Evolutionary conservation across 2,113 vertebrate species (phyloP), one percentile per base, ranked within the genome.

Genomic region (Rana temporaria): DNA sequence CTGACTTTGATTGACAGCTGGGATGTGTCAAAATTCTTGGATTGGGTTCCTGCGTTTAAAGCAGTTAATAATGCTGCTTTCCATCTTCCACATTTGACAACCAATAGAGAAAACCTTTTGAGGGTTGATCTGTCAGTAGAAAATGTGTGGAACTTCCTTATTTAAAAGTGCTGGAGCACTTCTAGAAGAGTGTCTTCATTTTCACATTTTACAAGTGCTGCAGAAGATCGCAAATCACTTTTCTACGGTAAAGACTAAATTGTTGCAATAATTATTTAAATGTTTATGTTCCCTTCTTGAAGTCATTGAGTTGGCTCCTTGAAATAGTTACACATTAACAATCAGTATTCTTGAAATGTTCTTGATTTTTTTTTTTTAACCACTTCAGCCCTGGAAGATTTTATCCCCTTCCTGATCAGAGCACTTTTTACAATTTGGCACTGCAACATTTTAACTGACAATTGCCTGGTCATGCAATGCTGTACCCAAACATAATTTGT

Each of bases 91-190:
- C 67, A 89, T 89, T 87, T 90, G 87, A 91, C 85, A 84, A n/a
- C 90, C 89, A 92, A 85, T 79, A 78, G 84, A 85, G 89, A 91
- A 82, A 84, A 90, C 87, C 86, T 84, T 86, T 88, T 85, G 87
- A 90, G 87, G 85, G 86, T 79, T 89, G n/a, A 89, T 89, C 80
- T 82, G 88, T 90, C 91, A 89, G 84, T 87, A 59, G 78, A 87
- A 88, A 93, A 93, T 91, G 90, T 85, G 89, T 92, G 89, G 90
- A 90, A 94, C 93, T 91, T 93, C 89, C 91, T 92, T 88, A 89
- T 86, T 90, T 88, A 67, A 42, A 75, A 89, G 85, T 87, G 85
- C 86, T 90, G 86, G 85, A 89, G 89, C 88, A 78, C 85, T 90
- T 90, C 77, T 87, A 91, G 85, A 52, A 87, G 65, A 89, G 85